Evolutionary conservation across 2,888 invertebrate species (phyloP).

Genomic region (Automeris io): DNA sequence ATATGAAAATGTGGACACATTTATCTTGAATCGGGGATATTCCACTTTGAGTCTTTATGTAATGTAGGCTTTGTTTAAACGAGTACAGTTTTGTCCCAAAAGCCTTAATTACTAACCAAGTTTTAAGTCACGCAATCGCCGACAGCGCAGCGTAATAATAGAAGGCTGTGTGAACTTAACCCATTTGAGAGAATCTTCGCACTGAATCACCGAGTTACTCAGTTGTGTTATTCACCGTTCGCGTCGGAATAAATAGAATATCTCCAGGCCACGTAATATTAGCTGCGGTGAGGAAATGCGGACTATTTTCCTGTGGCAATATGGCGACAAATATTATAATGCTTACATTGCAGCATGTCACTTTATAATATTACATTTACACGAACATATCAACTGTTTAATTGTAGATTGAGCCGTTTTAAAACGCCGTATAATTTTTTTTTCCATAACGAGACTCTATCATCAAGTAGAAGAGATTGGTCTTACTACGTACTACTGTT

Average conservation of each 20-base stretch:
- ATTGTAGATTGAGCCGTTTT: too few species aligned
- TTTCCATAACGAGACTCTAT: too few species aligned
- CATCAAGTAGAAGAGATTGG: too few species aligned
- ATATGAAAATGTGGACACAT: background rate
- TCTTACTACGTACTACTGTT: too few species aligned
- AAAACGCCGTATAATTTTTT: too few species aligned
- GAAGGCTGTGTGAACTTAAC: constrained; percentile 47
- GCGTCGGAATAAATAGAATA: constrained; percentile 17
- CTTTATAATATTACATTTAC: background rate
- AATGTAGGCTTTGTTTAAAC: constrained; percentile 8
- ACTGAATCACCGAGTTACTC: constrained; percentile 15
- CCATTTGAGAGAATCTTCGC: constrained; percentile 21
- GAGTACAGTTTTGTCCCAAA: constrained; percentile 33
- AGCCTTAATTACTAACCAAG: constrained; percentile 46
- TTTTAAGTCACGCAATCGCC: constrained; percentile 43
- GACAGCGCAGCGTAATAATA: constrained; percentile 39
- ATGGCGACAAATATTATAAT: constrained; percentile 1
- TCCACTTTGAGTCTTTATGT: background rate
- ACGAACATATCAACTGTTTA: background rate
- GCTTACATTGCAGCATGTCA: too few species aligned
- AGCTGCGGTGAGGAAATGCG: constrained; percentile 6
- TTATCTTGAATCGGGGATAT: background rate
- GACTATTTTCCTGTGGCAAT: constrained; percentile 7
- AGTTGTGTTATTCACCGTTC: constrained; percentile 15
- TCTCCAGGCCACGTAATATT: constrained; percentile 3